Percentiles rank a stretch among this genome's conserved stretches.
phyloP scores from a whole-genome alignment of 2,888 invertebrate species.

The Drosophila merina region DNA sequence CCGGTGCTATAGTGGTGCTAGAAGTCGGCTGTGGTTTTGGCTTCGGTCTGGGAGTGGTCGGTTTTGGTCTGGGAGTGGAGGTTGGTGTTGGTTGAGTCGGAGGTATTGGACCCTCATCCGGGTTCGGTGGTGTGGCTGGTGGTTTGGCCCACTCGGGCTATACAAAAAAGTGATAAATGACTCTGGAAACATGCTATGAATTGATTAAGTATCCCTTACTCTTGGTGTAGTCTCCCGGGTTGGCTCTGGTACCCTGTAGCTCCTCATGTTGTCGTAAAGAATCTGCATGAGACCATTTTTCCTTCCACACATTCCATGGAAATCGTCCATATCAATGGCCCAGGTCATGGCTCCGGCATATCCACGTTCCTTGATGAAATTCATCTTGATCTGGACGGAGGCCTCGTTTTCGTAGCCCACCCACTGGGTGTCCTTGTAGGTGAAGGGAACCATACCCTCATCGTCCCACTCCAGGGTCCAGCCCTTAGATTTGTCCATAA shows the following conservation, averaged over 20 bases:
- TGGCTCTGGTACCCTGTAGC: conserved; percentile 88
- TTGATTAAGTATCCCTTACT: conserved; percentile 84
- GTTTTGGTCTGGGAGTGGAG: conserved; percentile 76
- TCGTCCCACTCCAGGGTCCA: conserved; percentile 95
- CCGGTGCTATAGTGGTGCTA: conserved; percentile 61
- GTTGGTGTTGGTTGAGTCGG: conserved; percentile 63
- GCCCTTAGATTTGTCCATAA: conserved; percentile 88
- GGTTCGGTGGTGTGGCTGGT: conserved; percentile 88
- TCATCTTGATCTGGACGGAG: conserved; percentile 94
- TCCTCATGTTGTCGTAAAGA: conserved; percentile 89
- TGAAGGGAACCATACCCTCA: conserved; percentile 92
- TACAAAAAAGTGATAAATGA: conserved; percentile 3
- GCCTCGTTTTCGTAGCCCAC: conserved; percentile 90
- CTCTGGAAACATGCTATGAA: neutral
- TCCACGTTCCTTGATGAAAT: conserved; percentile 92
- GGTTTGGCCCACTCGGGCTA: conserved; percentile 93
- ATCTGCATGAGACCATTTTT: conserved; percentile 90
- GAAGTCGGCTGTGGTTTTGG: conserved; percentile 72
- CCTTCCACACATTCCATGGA: conserved; percentile 91
- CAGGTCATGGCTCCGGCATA: conserved; percentile 96
- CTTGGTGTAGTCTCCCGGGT: conserved; percentile 88
- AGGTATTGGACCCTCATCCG: conserved; percentile 82
- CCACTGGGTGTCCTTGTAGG: conserved; percentile 95
- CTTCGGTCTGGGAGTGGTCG: conserved; percentile 76
- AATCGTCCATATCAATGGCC: conserved; percentile 96